A percentile compares a stretch with the other conserved stretches of the same genome.
Evolutionary conservation across 2,113 vertebrate species (phyloP).

Genomic region (Neopipo cinnamomea): DNA sequence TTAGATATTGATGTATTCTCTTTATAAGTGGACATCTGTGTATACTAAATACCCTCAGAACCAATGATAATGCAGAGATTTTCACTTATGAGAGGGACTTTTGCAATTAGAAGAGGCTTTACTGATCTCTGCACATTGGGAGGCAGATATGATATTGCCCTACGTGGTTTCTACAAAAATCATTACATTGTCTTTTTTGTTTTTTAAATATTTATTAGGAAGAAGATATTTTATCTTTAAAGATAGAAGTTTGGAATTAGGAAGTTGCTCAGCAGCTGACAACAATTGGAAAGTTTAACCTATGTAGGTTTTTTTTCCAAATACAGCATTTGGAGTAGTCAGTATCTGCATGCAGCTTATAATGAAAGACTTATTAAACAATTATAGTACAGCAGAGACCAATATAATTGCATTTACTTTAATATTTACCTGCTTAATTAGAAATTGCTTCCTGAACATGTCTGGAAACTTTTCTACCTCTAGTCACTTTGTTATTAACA

Average conservation of each 20-base stretch:
- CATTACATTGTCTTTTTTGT: not conserved
- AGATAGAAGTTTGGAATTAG: not conserved
- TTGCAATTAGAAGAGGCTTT: not conserved
- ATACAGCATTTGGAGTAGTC: not conserved
- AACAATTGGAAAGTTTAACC: not conserved
- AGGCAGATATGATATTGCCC: not conserved
- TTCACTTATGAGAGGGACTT: not conserved
- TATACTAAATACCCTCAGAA: not conserved
- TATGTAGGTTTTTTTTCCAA: not conserved
- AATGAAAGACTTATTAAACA: not conserved
- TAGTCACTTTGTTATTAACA: slow-evolving; percentile 30
- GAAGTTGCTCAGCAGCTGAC: not conserved
- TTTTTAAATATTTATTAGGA: not conserved
- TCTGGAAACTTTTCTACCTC: slow-evolving; percentile 1
- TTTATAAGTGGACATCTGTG: not conserved
- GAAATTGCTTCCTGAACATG: slow-evolving; percentile 1
- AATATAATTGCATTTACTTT: slow-evolving; percentile 12
- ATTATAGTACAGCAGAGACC: not conserved
- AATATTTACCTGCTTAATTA: slow-evolving; percentile 57
- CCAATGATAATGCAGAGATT: not conserved
- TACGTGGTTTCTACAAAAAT: not conserved
- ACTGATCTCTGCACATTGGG: not conserved
- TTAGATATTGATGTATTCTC: not conserved
- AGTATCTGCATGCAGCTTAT: not conserved
- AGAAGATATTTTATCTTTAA: not conserved